Evolutionary conservation across 2,113 vertebrate genomes (phyloP), one percentile per base, ranked within the genome.

Genomic region (Megalops atlanticus): DNA sequence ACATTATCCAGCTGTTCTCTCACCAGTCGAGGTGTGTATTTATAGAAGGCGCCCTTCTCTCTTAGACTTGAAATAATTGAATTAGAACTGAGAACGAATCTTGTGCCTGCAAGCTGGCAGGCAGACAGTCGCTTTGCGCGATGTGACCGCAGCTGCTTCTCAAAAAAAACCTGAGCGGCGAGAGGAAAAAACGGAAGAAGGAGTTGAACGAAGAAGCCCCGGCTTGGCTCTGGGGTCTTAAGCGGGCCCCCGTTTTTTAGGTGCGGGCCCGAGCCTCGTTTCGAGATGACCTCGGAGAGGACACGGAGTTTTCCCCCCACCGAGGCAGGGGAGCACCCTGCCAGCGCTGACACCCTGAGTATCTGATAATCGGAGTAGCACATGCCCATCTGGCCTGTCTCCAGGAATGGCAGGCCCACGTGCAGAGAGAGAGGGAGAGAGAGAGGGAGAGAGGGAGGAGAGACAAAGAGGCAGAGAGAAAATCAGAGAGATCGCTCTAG

Each of bases 1-100:
- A 91, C 89, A 91, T 91, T 91, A 88, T 93, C 92, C 92, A 94
- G 93, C 92, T 94, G 93, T 90, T 89, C 83, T 86, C 87, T n/a
- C 27, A 90, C 88, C 89, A 92, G 88, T 89, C 85, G 88, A 91
- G 84, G 87, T 92, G 91, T 92, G 92, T 91, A 89, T 92, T 91
- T 93, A 87, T 84, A 88, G 89, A 89, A 90, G 91, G 91, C 90
- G 90, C 90, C 89, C 71, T 92, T 92, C 89, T 89, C 90, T 90
- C 90, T 86, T 91, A 92, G 90, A 92, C 89, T 91, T 89, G 90
- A 91, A 88, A 91, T 90, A 88, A 89, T 91, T 88, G 58, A 1
- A 14, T 18, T 6, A 64, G n/a, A 64, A 0, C 58, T n/a, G n/a
- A n/a, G n/a, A 64, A 74, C 24, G 12, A 41, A n/a, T 39, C 2